Percentiles rank a stretch among this genome's conserved stretches.
These are phyloP conservation scores for Melieria crassipennis DNA, from an alignment of 2,888 invertebrate genomes.

Conservation along the genomic window DNA sequence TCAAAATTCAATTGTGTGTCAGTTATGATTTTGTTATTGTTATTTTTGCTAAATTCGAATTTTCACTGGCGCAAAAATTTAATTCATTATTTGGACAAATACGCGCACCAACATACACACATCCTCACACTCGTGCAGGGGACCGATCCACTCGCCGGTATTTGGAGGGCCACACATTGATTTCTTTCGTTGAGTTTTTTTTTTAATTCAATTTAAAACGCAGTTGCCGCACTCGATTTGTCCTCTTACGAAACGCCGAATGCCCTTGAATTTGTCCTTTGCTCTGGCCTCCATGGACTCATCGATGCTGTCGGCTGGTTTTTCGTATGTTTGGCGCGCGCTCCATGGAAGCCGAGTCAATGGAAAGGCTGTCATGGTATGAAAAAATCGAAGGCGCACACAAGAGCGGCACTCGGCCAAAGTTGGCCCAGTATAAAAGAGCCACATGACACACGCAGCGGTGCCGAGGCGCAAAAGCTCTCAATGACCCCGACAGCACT, in stretches of 20 bases:
- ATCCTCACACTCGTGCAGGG: too few relatives aligned
- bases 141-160: too few relatives aligned
- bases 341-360: not conserved
- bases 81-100: too few relatives aligned
- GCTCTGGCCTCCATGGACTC: not conserved
- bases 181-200: too few relatives aligned
- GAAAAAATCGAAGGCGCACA: too few relatives aligned
- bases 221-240: not conserved
- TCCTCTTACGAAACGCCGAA: not conserved
- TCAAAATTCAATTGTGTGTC: too few relatives aligned
- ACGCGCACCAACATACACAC: too few relatives aligned
- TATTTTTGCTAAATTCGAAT: too few relatives aligned
- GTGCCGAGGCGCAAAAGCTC: not conserved
- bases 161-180: too few relatives aligned
- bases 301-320: not conserved
- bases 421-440: not conserved
- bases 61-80: too few relatives aligned
- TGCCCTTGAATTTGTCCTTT: slow-evolving; percentile 36
- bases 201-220: slow-evolving; percentile 1
- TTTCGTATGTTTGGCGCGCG: not conserved
- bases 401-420: too few relatives aligned
- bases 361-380: not conserved
- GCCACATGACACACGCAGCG: not conserved
- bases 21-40: too few relatives aligned
- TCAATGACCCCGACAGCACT: not conserved